phyloP scores from a whole-genome alignment of 1,140 invertebrate genomes.

The Nixonia krombeini region DNA sequence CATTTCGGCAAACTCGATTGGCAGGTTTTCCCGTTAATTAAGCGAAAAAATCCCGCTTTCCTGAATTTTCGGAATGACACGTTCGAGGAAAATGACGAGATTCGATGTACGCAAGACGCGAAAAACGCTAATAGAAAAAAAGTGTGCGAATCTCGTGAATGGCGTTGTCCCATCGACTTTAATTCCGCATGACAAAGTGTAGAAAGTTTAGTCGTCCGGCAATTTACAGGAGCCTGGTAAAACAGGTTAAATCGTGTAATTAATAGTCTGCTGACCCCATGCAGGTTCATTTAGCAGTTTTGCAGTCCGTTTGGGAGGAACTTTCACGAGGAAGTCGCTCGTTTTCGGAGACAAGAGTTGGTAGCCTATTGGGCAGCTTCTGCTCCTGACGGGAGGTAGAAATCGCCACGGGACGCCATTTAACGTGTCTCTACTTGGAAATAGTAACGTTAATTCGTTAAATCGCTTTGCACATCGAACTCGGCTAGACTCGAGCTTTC shows the following conservation, averaged over 20 bases:
- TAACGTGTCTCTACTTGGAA: constrained; percentile 53
- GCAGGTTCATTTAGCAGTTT: constrained; percentile 49
- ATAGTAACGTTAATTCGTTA: constrained; percentile 53
- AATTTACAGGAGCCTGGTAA: constrained; percentile 41
- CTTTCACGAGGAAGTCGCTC: constrained; percentile 42
- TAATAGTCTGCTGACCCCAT: constrained; percentile 52
- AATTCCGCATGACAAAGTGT: constrained; percentile 44
- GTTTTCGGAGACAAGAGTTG: constrained; percentile 45
- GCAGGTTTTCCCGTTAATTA: too few relatives aligned
- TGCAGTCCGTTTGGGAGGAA: constrained; percentile 48
- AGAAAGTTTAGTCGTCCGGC: constrained; percentile 43
- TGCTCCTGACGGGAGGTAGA: constrained; percentile 51
- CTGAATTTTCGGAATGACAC: too few relatives aligned
- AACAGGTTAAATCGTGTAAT: constrained; percentile 51
- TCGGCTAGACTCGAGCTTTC: constrained; percentile 31
- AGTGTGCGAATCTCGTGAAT: constrained; percentile 35
- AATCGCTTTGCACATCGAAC: constrained; percentile 42
- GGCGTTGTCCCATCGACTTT: constrained; percentile 31
- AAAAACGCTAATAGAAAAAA: constrained; percentile 10
- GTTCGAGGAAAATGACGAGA: too few relatives aligned
- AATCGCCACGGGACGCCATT: constrained; percentile 50
- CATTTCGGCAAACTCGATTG: too few relatives aligned
- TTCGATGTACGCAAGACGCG: too few relatives aligned
- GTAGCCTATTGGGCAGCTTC: constrained; percentile 49
- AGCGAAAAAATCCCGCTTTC: too few relatives aligned